phyloP scores from a whole-genome alignment of 2,888 invertebrate species.

The Ptychoptera albimana region DNA sequence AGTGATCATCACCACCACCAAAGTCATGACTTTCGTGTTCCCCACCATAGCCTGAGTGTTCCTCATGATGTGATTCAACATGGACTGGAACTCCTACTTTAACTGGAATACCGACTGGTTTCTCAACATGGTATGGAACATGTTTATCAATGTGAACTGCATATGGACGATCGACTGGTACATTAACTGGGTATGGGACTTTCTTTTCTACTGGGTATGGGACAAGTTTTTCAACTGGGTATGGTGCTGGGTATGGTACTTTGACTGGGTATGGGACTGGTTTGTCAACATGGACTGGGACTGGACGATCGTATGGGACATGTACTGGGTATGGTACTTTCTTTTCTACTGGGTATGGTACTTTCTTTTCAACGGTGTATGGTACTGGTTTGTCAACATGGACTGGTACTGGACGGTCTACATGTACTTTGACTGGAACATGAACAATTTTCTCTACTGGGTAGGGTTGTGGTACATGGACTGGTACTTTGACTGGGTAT shows the following conservation, averaged over 20 bases:
- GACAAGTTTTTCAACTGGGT: slow-evolving; percentile 50
- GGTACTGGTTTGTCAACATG: slow-evolving; percentile 47
- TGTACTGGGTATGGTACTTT: slow-evolving; percentile 49
- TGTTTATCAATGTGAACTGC: slow-evolving; percentile 63
- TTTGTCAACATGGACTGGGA: slow-evolving; percentile 55
- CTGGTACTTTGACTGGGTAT: slow-evolving; percentile 52
- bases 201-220: slow-evolving; percentile 47
- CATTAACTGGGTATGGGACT: slow-evolving; percentile 54
- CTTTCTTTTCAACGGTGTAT: slow-evolving; percentile 39
- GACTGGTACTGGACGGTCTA: slow-evolving; percentile 52
- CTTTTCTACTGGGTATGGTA: slow-evolving; percentile 44
- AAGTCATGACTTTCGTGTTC: slow-evolving; percentile 11
- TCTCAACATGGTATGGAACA: slow-evolving; percentile 48
- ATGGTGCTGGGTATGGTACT: slow-evolving; percentile 48
- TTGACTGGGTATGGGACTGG: slow-evolving; percentile 60
- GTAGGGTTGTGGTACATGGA: slow-evolving; percentile 56
- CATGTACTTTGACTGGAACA: slow-evolving; percentile 53
- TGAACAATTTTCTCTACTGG: slow-evolving; percentile 58
- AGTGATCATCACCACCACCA: slow-evolving; percentile 15
- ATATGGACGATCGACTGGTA: slow-evolving; percentile 47
- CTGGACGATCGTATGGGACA: slow-evolving; percentile 41
- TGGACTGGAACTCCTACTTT: slow-evolving; percentile 8
- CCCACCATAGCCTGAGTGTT: slow-evolving; percentile 7
- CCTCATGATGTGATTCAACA: slow-evolving; percentile 10
- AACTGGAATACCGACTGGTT: slow-evolving; percentile 43